Evolutionary conservation across 2,113 vertebrate species (phyloP).

Genomic region (Mus musculus): DNA sequence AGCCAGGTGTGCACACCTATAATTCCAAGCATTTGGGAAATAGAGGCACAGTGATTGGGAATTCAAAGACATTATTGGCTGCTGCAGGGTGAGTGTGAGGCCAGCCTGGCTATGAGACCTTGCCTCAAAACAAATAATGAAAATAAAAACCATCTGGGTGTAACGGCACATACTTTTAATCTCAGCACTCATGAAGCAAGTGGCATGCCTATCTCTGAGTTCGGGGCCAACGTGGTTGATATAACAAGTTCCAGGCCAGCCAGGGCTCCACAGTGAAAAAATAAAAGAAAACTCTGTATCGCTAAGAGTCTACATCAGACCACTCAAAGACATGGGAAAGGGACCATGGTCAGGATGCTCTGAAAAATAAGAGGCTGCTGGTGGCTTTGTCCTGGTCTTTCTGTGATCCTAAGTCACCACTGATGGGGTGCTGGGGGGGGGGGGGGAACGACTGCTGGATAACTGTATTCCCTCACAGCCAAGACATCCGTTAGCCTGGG

Average conservation of each 20-base stretch:
- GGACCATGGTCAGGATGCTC: neutral
- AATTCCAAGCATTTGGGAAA: neutral
- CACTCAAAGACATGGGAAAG: neutral
- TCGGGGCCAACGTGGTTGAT: neutral
- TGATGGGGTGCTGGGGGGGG: too few species aligned
- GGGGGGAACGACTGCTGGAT: neutral
- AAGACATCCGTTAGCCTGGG: neutral
- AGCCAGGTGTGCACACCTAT: neutral
- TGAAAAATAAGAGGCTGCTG: neutral
- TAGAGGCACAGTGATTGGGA: neutral
- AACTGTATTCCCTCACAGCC: neutral
- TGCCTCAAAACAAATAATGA: neutral
- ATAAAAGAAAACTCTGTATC: too few species aligned
- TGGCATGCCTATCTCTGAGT: neutral
- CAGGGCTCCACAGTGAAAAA: neutral
- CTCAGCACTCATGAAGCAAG: neutral
- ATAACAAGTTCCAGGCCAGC: neutral
- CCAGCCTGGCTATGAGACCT: neutral
- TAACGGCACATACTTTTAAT: neutral
- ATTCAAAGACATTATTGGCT: neutral
- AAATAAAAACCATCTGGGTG: neutral
- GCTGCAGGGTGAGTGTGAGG: neutral
- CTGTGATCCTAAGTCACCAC: neutral
- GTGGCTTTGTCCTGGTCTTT: too few species aligned
- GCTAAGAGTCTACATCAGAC: neutral